Percentiles rank a stretch among this genome's conserved stretches.
Conservation (phyloP, 2,797 vertebrate species). For the Astyanax mexicanus region DNA sequence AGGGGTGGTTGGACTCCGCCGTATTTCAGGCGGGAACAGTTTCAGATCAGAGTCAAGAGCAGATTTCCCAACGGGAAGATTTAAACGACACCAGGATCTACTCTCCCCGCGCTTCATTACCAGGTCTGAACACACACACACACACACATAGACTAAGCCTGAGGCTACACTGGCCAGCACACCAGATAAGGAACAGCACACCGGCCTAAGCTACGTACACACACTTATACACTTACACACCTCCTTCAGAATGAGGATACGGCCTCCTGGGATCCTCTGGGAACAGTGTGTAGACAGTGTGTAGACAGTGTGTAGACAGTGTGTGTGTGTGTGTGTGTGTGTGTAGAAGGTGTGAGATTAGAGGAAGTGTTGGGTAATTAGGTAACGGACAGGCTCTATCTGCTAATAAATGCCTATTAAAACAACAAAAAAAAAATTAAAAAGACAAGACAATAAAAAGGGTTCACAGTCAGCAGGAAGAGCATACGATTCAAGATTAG, state of each 20-base stretch:
- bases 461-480: too few relatives aligned
- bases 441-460: not conserved
- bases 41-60: slow-evolving; percentile 42
- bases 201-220: not conserved
- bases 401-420: slow-evolving; percentile 33
- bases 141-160: slow-evolving; percentile 24
- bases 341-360: not conserved
- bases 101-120: slow-evolving; percentile 57
- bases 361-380: slow-evolving; percentile 52
- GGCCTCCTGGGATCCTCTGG: slow-evolving; percentile 26
- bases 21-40: slow-evolving; percentile 53
- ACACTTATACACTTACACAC: not conserved
- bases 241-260: slow-evolving; percentile 45
- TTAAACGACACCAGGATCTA: slow-evolving; percentile 46
- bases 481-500: not conserved
- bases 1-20: slow-evolving; percentile 23
- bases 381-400: slow-evolving; percentile 33
- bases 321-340: too few relatives aligned
- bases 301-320: slow-evolving; percentile 29
- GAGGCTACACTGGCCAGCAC: slow-evolving; percentile 31
- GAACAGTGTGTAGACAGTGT: slow-evolving; percentile 28
- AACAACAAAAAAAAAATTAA: slow-evolving; percentile 24
- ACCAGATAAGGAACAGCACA: not conserved
- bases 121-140: slow-evolving; percentile 38
- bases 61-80: slow-evolving; percentile 58